Evolutionary conservation across 2,797 vertebrate species (phyloP), one percentile per base, ranked within the genome.

Genomic region (Eupleurogrammus muticus): DNA sequence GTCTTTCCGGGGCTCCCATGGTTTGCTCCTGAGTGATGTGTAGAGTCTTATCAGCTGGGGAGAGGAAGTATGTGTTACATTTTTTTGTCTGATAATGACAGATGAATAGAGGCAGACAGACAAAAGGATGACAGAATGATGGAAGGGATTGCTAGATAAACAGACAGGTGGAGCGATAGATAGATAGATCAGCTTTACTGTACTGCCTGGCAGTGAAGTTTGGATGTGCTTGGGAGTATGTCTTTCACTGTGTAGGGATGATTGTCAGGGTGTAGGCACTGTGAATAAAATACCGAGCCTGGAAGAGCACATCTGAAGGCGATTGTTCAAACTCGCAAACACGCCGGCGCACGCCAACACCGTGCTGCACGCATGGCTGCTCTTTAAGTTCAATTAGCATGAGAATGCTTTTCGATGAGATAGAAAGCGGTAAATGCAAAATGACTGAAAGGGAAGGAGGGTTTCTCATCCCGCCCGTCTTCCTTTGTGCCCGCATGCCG

Each of bases 311-410:
- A 66, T 86, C 81, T 77, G 57, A 69, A n/a, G 62, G 46, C 47
- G 66, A 82, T 82, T 83, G 77, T 79, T 82, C 19, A 0, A 79
- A 69, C 68, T 77, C 72, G 64, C 64, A 82, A 67, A 60, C 71
- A 49, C 75, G 49, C 58, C 67, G 51, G 14, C 32, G 16, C 67
- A 42, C 56, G 9, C 79, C 73, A 79, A 63, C 62, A 65, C 61
- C 70, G 70, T 17, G 20, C 47, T 23, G 50, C 62, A 77, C 36
- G 83, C 86, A 85, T 82, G 77, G 79, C 47, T 88, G 89, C 86
- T 90, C 90, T 91, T 90, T 90, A 88, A 86, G 88, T 84, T 92
- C 87, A 92, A 92, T 93, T 93, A 93, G 87, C 92, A 93, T 93
- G 88, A 93, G 80, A 93, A 92, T 89, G 75, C 79, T 76, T 83